Conservation (phyloP, 2,888 invertebrate genomes). For the Coelopa pilipes region DNA sequence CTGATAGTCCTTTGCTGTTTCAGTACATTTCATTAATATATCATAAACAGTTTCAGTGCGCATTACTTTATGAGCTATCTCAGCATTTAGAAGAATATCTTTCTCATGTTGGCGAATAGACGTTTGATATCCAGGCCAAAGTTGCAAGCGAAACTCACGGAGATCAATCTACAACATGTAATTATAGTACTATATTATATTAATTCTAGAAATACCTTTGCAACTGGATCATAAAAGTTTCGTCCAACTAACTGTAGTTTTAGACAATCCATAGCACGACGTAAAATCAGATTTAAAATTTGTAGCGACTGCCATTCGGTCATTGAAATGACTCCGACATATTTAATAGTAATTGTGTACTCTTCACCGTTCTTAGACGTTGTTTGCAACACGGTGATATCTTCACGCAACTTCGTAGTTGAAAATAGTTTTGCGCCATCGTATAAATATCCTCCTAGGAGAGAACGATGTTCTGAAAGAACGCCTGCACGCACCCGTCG, state of each 20-base stretch:
- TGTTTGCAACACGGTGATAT: constrained; percentile 71
- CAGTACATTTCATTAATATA: constrained; percentile 70
- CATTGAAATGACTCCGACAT: constrained; percentile 73
- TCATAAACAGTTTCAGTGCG: constrained; percentile 80
- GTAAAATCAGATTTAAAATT: constrained; percentile 81
- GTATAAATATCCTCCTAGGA: constrained; percentile 77
- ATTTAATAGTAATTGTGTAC: constrained; percentile 70
- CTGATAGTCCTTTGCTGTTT: constrained; percentile 69
- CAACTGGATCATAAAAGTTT: constrained; percentile 77
- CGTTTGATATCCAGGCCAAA: constrained; percentile 88
- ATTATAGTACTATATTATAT: no score
- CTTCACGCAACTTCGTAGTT: constrained; percentile 70
- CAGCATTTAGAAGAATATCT: constrained; percentile 79
- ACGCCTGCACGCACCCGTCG: constrained; percentile 73
- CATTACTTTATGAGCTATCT: constrained; percentile 86
- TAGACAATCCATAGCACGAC: constrained; percentile 71
- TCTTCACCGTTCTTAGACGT: constrained; percentile 69
- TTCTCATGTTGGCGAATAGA: constrained; percentile 86
- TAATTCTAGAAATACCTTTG: constrained; percentile 69
- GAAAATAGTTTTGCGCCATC: constrained; percentile 81
- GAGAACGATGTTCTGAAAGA: constrained; percentile 70
- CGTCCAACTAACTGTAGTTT: constrained; percentile 77
- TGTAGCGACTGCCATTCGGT: constrained; percentile 80
- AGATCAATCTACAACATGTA: constrained; percentile 68
- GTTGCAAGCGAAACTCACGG: constrained; percentile 73